phyloP scores from a whole-genome alignment of 2,113 vertebrate genomes.

The Azemiops feae region DNA sequence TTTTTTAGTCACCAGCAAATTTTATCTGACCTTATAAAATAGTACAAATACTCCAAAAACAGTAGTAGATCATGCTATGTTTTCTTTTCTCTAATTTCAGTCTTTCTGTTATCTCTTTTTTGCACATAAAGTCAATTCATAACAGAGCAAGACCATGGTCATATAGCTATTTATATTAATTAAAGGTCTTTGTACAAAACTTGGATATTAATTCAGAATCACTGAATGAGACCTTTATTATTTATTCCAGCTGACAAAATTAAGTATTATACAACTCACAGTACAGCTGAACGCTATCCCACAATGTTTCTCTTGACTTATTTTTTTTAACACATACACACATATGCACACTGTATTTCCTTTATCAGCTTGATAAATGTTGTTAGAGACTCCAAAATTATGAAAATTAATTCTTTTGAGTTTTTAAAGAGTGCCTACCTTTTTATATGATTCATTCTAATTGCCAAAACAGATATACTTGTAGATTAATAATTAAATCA shows the following conservation, averaged over 20 bases:
- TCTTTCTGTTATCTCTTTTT: neutral
- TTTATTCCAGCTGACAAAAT: neutral
- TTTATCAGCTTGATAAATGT: neutral
- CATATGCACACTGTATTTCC: too few species aligned
- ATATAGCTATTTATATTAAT: neutral
- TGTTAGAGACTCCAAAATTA: neutral
- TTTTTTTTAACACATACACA: neutral
- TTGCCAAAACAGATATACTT: too few species aligned
- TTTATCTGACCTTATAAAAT: neutral
- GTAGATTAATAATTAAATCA: too few species aligned
- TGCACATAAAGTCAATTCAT: neutral
- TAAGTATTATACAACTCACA: neutral
- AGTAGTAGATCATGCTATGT: neutral
- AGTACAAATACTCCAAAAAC: neutral
- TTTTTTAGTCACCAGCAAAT: conserved; percentile 33
- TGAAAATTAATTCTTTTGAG: neutral
- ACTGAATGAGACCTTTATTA: neutral
- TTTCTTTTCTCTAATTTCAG: neutral
- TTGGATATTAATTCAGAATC: neutral
- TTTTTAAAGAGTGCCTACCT: too few species aligned
- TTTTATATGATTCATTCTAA: too few species aligned
- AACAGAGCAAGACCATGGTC: too few species aligned
- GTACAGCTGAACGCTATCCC: neutral
- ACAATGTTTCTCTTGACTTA: neutral
- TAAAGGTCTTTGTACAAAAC: neutral